Percentiles rank a stretch among this genome's conserved stretches.
Conservation (phyloP, 2,888 invertebrate genomes). For the Lithophane ornitopus region DNA sequence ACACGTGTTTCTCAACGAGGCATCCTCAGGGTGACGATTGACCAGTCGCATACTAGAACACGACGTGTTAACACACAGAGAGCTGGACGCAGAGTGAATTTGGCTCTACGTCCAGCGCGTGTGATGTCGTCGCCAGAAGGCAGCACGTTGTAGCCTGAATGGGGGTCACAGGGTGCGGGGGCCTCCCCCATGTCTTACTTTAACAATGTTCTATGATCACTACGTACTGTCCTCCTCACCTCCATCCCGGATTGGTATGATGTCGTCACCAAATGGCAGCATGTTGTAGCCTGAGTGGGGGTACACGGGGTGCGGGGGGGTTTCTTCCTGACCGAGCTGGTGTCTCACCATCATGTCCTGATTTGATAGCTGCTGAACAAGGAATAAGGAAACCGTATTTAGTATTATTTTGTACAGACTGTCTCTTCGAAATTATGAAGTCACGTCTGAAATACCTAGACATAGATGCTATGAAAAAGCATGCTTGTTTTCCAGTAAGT, state of each 20-base stretch:
- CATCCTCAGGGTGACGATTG: too few species aligned
- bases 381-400: not conserved
- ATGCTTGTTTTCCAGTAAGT: not conserved
- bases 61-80: too few species aligned
- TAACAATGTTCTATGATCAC: constrained; percentile 12
- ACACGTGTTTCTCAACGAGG: too few species aligned
- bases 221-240: constrained; percentile 73
- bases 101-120: too few species aligned
- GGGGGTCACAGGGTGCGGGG: constrained; percentile 85
- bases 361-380: constrained; percentile 67
- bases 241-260: constrained; percentile 88
- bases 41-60: too few species aligned
- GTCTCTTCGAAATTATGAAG: not conserved
- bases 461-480: not conserved
- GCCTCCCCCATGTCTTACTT: constrained; percentile 36
- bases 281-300: constrained; percentile 81
- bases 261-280: constrained; percentile 84
- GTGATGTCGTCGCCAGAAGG: constrained; percentile 85
- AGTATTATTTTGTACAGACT: not conserved
- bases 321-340: constrained; percentile 86
- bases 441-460: not conserved
- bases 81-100: too few species aligned
- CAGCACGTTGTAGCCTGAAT: constrained; percentile 78
- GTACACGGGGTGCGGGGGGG: constrained; percentile 85
- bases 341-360: constrained; percentile 76